Conservation (phyloP, 2,888 invertebrate species). For the Latrodectus elegans region DNA sequence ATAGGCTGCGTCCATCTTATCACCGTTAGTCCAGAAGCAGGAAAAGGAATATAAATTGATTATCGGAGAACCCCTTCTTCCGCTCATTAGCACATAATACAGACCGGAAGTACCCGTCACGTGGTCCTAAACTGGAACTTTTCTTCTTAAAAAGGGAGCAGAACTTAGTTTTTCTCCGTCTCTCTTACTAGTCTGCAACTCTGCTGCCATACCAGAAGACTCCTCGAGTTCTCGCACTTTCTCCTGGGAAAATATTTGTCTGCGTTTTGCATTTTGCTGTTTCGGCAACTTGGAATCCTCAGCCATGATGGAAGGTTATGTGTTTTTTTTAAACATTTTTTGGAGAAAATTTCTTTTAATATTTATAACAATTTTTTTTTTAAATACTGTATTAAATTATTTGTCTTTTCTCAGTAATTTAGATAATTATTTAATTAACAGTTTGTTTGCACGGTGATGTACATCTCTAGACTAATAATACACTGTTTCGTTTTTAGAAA, state of each 20-base stretch:
- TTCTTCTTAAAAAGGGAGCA: constrained; percentile 49
- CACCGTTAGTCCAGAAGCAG: constrained; percentile 43
- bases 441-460: too few relatives aligned
- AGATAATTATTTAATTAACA: too few relatives aligned
- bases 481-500: too few relatives aligned
- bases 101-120: constrained; percentile 58
- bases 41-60: constrained; percentile 66
- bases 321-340: too few relatives aligned
- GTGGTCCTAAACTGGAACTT: constrained; percentile 27
- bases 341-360: too few relatives aligned
- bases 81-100: constrained; percentile 68
- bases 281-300: neutral
- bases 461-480: too few relatives aligned
- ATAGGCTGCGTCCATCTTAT: constrained; percentile 15
- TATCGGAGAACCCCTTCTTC: constrained; percentile 62
- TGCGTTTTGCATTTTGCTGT: neutral
- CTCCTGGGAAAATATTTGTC: neutral
- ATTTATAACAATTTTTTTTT: too few relatives aligned
- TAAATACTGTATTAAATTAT: too few relatives aligned
- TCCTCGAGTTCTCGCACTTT: too few relatives aligned
- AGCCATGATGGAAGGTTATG: too few relatives aligned
- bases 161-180: neutral
- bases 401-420: too few relatives aligned
- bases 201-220: too few relatives aligned
- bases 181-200: neutral